Percentiles rank a stretch among this genome's conserved stretches.
phyloP scores from a whole-genome alignment of 2,113 vertebrate genomes.

The Seriola dumerili region DNA sequence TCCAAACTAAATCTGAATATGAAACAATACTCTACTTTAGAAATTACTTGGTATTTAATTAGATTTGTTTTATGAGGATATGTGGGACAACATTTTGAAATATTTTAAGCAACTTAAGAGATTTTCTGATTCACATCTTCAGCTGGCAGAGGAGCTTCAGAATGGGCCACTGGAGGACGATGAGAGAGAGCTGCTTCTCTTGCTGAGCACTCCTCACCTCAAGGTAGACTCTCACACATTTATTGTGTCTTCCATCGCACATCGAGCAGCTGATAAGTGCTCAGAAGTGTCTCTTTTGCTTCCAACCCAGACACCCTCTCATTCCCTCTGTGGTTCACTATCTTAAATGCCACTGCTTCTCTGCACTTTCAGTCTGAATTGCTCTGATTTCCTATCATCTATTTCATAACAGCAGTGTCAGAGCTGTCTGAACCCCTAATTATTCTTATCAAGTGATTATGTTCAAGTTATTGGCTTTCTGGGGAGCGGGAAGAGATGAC shows the following conservation, averaged over 20 bases:
- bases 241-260: not conserved
- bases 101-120: not conserved
- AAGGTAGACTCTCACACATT: constrained; percentile 82
- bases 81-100: not conserved
- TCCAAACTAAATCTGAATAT: not conserved
- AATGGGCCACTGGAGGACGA: constrained; percentile 87
- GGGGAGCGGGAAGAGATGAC: not conserved
- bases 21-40: not conserved
- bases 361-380: not conserved
- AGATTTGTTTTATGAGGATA: not conserved
- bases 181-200: constrained; percentile 90
- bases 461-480: constrained; percentile 31
- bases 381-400: constrained; percentile 35
- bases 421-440: constrained; percentile 32
- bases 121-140: constrained; percentile 41
- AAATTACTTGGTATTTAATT: too few species aligned
- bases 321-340: constrained; percentile 8
- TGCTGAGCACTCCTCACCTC: constrained; percentile 93
- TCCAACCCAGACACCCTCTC: not conserved
- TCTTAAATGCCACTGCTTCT: constrained; percentile 26
- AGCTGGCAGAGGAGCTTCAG: constrained; percentile 95
- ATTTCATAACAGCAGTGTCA: constrained; percentile 28
- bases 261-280: not conserved
- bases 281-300: not conserved
- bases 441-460: constrained; percentile 43